Evolutionary conservation across 2,797 vertebrate genomes (phyloP).

Genomic region (Urophycis tenuis): DNA sequence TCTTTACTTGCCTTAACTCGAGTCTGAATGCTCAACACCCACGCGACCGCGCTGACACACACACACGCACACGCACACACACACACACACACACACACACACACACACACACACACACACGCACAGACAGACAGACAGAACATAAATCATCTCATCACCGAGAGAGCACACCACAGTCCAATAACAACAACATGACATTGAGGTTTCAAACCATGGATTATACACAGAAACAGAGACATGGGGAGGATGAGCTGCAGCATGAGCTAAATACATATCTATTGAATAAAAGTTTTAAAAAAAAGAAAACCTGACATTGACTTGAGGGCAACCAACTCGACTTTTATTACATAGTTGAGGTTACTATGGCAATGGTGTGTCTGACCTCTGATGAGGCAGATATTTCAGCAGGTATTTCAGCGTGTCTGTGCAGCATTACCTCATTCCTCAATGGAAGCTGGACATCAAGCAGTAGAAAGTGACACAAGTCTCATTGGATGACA

Average conservation of each 20-base stretch:
- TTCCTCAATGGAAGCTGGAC: slow-evolving; percentile 39
- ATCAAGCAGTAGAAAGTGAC: slow-evolving; percentile 17
- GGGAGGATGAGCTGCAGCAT: too few relatives aligned
- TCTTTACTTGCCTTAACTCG: slow-evolving; percentile 15
- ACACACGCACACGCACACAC: background rate
- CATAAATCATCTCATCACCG: background rate
- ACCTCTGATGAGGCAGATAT: background rate
- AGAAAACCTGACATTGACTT: too few relatives aligned
- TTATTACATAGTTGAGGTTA: background rate
- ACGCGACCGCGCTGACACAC: background rate
- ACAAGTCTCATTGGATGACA: slow-evolving; percentile 41
- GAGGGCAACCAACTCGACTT: background rate
- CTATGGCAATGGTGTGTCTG: background rate
- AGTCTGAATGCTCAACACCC: slow-evolving; percentile 2
- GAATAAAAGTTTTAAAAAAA: background rate
- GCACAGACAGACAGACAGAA: too few relatives aligned
- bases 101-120: slow-evolving; percentile 6
- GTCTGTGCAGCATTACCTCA: slow-evolving; percentile 34
- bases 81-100: slow-evolving; percentile 14
- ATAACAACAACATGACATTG: background rate
- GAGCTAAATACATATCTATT: background rate
- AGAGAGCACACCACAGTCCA: background rate
- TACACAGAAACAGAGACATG: background rate
- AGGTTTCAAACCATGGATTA: background rate
- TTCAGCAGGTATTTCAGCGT: slow-evolving; percentile 27